Percentiles rank a stretch among this genome's conserved stretches.
These are phyloP conservation scores for Cheilinus undulatus DNA, from an alignment of 2,113 vertebrate genomes.

Conservation along the genomic window DNA sequence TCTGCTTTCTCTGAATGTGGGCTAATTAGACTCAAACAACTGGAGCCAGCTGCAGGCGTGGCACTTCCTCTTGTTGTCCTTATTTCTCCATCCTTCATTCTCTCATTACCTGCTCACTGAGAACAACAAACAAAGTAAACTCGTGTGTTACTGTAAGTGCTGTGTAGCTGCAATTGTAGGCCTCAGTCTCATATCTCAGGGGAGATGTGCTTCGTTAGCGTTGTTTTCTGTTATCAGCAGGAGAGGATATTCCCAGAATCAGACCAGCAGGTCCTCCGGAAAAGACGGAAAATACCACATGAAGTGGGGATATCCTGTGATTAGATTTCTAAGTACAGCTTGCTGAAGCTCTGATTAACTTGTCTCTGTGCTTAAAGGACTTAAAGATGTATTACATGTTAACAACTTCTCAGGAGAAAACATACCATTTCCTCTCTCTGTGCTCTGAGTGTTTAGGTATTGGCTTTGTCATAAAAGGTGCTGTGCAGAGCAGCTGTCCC, in stretches of 20 bases:
- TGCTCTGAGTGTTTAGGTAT: background rate
- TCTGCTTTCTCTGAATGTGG: slow-evolving; percentile 23
- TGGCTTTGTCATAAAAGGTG: slow-evolving; percentile 2
- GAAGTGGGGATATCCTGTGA: background rate
- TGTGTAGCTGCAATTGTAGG: background rate
- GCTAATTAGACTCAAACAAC: slow-evolving; percentile 26
- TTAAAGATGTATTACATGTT: background rate
- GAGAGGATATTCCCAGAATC: slow-evolving; percentile 1
- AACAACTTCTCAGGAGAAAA: background rate
- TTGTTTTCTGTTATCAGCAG: slow-evolving; percentile 6
- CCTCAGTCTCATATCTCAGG: background rate
- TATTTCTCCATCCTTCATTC: background rate
- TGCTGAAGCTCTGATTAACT: background rate
- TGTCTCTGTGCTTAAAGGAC: background rate
- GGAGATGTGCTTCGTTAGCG: slow-evolving; percentile 11
- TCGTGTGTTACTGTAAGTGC: background rate
- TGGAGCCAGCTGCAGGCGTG: slow-evolving; percentile 12
- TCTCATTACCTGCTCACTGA: slow-evolving; percentile 6
- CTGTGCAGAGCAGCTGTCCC: slow-evolving; percentile 35
- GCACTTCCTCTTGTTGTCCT: background rate
- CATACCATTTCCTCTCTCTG: background rate
- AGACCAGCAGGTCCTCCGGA: background rate
- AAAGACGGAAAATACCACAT: background rate
- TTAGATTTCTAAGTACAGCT: background rate
- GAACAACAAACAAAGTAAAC: slow-evolving; percentile 11